Base-by-base conservation (phyloP, 2,113 vertebrate genomes). In the Fregata magnificens region DNA sequence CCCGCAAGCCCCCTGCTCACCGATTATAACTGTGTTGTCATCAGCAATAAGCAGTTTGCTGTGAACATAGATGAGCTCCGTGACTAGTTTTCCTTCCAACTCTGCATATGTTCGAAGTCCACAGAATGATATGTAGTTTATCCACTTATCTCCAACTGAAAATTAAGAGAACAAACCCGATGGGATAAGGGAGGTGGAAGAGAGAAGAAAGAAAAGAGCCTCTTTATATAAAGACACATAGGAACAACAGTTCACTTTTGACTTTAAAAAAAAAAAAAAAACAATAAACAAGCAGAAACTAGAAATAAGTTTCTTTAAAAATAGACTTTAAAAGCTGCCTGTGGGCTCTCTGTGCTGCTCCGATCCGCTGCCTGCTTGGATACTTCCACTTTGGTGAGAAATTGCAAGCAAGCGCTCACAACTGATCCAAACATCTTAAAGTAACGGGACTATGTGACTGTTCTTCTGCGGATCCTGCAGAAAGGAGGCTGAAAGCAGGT, bases 21-120 rank as follows among this genome's bases (percentile, higher is more conserved):
- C 99, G 1, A 99, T 99, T 81, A 99, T 99, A 94, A 99, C 99
- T 0, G 99, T 99, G 98, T 99, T 99, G 97, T 99, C 99, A 83
- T 99, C 99, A 5, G 98, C 99, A 84, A 99, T 99, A 32, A 99
- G 98, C 98, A 99, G 97, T 97, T 99, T 99, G 98, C 99, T 99
- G 98, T 99, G 99, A 76, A 99, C 99, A 18, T 99, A 99, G 96
- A 99, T 99, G 86, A 99, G 99, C 98, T 99, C 99, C 0, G 99
- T 99, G 86, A 99, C 98, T 17, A 99, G 98, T 36, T 94, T 99
- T 44, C 99, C 99, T 97, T 99, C 99, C 91, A 99, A 97, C 80
- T 99, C 99, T 3, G 99, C 98, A 2, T 99, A 99, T 11, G 99
- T 99, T 97, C 99, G 98, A 95, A 99, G 98, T 22, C 99, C 99